Conservation (phyloP, 2,113 vertebrate genomes). For the Amazona vittata region DNA sequence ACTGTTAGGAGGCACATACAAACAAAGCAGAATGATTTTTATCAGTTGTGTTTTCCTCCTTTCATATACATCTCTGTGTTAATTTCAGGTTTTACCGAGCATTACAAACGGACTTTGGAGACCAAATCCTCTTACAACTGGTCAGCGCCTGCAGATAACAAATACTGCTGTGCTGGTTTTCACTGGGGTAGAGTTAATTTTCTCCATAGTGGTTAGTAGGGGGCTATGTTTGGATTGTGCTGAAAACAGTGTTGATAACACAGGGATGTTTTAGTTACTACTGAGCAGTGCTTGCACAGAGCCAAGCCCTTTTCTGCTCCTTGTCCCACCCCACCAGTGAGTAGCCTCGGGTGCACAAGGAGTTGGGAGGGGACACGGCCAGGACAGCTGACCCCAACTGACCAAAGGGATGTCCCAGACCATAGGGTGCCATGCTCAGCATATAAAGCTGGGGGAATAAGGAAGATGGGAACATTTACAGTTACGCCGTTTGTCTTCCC, state of each 20-base stretch:
- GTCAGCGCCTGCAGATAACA: neutral
- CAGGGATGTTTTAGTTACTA: neutral
- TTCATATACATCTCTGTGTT: neutral
- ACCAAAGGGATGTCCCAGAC: neutral
- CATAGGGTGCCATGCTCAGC: neutral
- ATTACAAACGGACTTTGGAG: neutral
- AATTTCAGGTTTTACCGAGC: neutral
- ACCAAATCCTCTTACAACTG: neutral
- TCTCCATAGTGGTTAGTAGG: neutral
- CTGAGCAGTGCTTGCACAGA: neutral
- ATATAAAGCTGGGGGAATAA: neutral
- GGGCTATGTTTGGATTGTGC: neutral
- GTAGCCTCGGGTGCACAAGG: neutral
- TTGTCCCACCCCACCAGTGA: neutral
- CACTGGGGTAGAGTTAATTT: neutral
- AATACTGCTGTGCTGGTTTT: neutral
- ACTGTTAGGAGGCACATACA: neutral
- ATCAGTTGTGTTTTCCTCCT: neutral
- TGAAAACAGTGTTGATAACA: neutral
- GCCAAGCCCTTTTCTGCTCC: neutral
- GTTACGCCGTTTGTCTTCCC: neutral
- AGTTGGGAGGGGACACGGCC: neutral
- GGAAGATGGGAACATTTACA: neutral
- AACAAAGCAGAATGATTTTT: neutral
- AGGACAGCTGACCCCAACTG: neutral